Evolutionary conservation across 2,113 vertebrate species (phyloP), one percentile per base, ranked within the genome.

Genomic region (Cinclus cinclus): DNA sequence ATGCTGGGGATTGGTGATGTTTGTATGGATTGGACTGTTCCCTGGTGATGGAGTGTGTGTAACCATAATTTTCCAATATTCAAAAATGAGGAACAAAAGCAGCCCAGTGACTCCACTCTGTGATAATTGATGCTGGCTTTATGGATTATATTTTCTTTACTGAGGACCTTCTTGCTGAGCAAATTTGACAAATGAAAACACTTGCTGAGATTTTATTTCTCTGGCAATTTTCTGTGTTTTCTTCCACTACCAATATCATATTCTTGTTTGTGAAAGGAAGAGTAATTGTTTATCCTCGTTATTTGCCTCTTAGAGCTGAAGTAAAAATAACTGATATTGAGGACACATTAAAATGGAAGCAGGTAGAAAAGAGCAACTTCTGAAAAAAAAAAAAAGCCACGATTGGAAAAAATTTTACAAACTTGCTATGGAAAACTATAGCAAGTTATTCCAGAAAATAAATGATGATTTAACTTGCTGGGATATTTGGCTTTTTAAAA

Each of bases 271-370:
- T 67, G 56, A 84, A 79, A 60, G 82, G 58, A 86, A 94, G 87
- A 95, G 27, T 50, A 77, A 82, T 82, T 80, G 90, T 89, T 85
- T 77, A 71, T 91, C 74, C 53, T 37, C 3, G 18, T 94, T 95
- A 92, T 94, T 91, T 41, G n/a, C 92, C 69, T 83, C 68, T 89
- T 71, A 77, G 42, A 89, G 52, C 46, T 58, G 63, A 84, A 79
- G 81, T 62, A 95, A 95, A 95, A 95, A 78, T 84, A 91, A 87
- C 77, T 52, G 78, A 89, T 94, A 87, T 87, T 91, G 89, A 96
- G 89, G 78, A 62, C 50, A 60, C 50, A 76, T 92, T 89, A 87
- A 95, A 96, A 92, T 76, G 65, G 81, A 89, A 91, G 42, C 73
- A 94, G 78, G 87, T 94, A 69, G 77, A 75, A 84, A 92, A 81